phyloP scores from a whole-genome alignment of 2,888 invertebrate species.

The Epistrophella euchroma region DNA sequence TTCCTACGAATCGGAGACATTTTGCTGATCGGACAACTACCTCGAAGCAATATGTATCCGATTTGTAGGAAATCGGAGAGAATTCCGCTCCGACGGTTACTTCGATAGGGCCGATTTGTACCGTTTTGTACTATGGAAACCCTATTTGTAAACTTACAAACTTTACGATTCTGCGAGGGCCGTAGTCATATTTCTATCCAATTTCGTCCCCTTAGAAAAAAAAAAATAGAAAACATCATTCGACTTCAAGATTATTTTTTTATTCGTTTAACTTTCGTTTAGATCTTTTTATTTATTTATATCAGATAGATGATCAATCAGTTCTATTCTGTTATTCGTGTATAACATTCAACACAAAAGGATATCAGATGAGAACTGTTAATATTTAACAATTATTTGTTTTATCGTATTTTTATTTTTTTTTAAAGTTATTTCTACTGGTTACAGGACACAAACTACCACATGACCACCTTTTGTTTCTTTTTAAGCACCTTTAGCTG shows the following conservation, averaged over 20 bases:
- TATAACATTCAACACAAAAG: neutral
- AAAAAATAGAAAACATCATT: neutral
- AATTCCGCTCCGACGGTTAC: too few species aligned
- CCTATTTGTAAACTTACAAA: too few species aligned
- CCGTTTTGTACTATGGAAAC: too few species aligned
- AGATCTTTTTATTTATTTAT: neutral
- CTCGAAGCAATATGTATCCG: too few species aligned
- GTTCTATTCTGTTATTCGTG: neutral
- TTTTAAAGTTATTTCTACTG: neutral
- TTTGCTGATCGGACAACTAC: too few species aligned
- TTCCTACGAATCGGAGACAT: too few species aligned
- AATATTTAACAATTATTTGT: neutral
- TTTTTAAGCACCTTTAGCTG: slow-evolving; percentile 58
- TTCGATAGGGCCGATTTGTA: too few species aligned
- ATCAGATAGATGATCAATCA: neutral
- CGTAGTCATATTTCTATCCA: too few species aligned
- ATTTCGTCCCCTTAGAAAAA: too few species aligned
- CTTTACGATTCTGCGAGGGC: too few species aligned
- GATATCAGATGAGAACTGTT: neutral
- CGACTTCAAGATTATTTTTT: neutral
- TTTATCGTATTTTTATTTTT: neutral
- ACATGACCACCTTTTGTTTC: neutral
- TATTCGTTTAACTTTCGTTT: neutral
- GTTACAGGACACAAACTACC: slow-evolving; percentile 19
- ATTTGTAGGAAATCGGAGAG: too few species aligned